Base-by-base conservation (phyloP, 2,888 invertebrate species). In the Euplagia quadripunctaria region DNA sequence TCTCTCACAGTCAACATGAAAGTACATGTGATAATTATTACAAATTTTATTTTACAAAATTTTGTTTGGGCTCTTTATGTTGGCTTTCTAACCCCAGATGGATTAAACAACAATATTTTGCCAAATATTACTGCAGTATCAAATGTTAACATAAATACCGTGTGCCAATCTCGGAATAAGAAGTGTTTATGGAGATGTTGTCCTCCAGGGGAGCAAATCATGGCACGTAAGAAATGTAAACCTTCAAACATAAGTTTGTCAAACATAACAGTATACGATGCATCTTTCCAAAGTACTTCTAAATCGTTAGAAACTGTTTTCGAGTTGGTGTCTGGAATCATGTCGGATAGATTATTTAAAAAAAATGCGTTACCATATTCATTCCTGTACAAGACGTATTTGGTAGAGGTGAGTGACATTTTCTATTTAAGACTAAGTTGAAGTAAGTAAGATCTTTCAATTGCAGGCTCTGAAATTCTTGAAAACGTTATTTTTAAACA, bases 101-200 rank as follows among this genome's bases (percentile, higher is more conserved):
- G 58, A 20, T 58, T 20, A 58, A 58, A 4, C 4, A 58, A 20
- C 4, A n/a, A 20, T 20, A 20, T 58, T 58, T 20, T 1, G 3
- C 4, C 4, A 58, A 58, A 58, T 58, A n/a, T 20, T 58, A 58
- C 58, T 58, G 7, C 9, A 9, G n/a, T 58, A 58, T 58, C 58
- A 9, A 4, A 58, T 58, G 58, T 58, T 58, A 1, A 58, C 9
- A 58, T 58, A 12, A 58, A 20, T 58, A 4, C n/a, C 20, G 58
- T 58, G 9, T 58, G 58, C 20, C 11, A 20, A 20, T 11, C 11
- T 11, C 58, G 8, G 3, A 58, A 11, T 20, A 58, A 58, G 20
- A 58, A n/a, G 58, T 58, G 58, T 58, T 58, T 58, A 17, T 58
- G 58, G 58, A 58, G 12, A 20, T 58, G 58, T 58, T 58, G 58